phyloP scores from a whole-genome alignment of 2,113 vertebrate genomes.

The Burhinus bistriatus region DNA sequence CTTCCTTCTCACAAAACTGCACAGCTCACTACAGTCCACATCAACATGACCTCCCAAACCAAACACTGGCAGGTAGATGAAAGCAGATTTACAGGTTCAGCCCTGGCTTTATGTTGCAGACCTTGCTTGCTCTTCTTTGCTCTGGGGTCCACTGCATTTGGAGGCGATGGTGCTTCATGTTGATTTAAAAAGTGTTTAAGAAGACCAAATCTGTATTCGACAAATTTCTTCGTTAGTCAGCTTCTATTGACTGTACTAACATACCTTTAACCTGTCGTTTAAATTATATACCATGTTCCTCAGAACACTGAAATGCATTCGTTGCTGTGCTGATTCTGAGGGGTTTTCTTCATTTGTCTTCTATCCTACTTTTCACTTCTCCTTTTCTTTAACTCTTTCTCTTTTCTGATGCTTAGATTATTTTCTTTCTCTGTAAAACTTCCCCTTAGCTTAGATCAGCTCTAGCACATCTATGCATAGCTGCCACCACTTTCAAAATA shows the following conservation, averaged over 20 bases:
- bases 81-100: background rate
- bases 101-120: background rate
- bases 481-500: background rate
- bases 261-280: background rate
- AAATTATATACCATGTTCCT: background rate
- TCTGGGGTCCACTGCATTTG: rapidly evolving
- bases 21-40: background rate
- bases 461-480: background rate
- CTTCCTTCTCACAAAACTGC: background rate
- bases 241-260: background rate
- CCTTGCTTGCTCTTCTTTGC: background rate
- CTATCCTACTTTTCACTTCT: background rate
- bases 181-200: background rate
- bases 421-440: background rate
- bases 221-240: background rate
- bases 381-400: background rate
- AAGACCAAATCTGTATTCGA: background rate
- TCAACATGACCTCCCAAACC: background rate
- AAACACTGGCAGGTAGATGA: background rate
- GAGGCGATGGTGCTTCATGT: background rate
- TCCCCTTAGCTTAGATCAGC: background rate
- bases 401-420: background rate
- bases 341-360: background rate
- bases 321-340: background rate
- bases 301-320: background rate